These are phyloP conservation scores for Heliothis virescens DNA, from an alignment of 1,140 invertebrate genomes.

Conservation along the genomic window DNA sequence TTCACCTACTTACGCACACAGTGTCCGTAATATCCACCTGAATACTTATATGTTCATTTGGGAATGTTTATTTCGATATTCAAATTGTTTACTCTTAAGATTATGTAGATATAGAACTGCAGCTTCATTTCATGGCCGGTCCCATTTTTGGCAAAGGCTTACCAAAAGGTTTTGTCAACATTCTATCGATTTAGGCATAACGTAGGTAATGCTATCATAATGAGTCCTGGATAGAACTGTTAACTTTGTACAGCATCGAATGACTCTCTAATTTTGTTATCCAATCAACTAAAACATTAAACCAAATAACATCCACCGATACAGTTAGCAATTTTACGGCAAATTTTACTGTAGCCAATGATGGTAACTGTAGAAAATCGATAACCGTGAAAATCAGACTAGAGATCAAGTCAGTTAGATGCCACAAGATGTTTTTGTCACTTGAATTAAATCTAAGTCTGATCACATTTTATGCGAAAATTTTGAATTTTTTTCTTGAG, in stretches of 20 bases:
- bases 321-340: slow-evolving; percentile 41
- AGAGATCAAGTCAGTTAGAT: not conserved
- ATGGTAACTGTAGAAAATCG: slow-evolving; percentile 29
- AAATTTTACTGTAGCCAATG: slow-evolving; percentile 16
- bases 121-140: not conserved
- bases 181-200: too few species aligned
- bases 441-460: slow-evolving; percentile 5
- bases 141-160: not conserved
- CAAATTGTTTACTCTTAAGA: too few species aligned
- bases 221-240: too few species aligned
- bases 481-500: not conserved
- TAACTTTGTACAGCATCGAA: too few species aligned
- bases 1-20: slow-evolving; percentile 32
- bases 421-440: slow-evolving; percentile 15
- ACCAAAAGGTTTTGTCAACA: too few species aligned
- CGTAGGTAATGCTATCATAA: too few species aligned
- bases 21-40: not conserved
- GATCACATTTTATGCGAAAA: not conserved
- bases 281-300: not conserved
- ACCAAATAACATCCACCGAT: not conserved
- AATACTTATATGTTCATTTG: not conserved
- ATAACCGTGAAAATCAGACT: slow-evolving; percentile 37
- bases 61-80: not conserved
- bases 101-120: not conserved
- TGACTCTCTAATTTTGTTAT: not conserved